Percentiles rank a stretch among this genome's conserved stretches.
Evolutionary conservation across 2,888 invertebrate genomes (phyloP).

Genomic region (Hyles lineata): DNA sequence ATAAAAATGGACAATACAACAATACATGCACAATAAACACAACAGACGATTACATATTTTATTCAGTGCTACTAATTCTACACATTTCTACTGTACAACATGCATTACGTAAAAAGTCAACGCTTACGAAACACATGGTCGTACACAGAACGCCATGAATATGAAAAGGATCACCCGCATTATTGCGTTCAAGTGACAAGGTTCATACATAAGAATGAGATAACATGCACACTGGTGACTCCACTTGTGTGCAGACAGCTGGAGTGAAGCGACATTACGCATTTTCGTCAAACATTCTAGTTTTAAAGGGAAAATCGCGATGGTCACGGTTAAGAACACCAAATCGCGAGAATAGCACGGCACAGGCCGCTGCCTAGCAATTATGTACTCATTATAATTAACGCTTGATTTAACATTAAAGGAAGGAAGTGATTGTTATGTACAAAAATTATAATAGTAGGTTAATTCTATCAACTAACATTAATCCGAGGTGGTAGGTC

Average conservation of each 20-base stretch:
- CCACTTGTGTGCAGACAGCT: background rate
- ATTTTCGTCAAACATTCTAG: background rate
- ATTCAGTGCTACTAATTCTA: background rate
- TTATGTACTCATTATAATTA: too few species aligned
- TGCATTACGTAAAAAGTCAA: background rate
- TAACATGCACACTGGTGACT: slow-evolving; percentile 8
- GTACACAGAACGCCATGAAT: slow-evolving; percentile 14
- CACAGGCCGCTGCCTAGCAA: too few species aligned
- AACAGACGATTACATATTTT: background rate
- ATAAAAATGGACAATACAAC: too few species aligned
- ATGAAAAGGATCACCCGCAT: slow-evolving; percentile 10
- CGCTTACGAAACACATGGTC: background rate
- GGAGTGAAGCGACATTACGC: background rate
- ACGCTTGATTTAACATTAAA: too few species aligned
- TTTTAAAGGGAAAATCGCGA: too few species aligned
- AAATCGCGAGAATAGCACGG: too few species aligned
- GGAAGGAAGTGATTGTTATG: too few species aligned
- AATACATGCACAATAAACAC: too few species aligned
- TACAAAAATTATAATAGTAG: too few species aligned
- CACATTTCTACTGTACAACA: background rate
- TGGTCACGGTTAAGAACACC: too few species aligned
- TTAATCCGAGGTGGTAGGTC: too few species aligned
- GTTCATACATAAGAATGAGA: slow-evolving; percentile 19
- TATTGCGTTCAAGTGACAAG: slow-evolving; percentile 17
- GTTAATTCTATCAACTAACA: too few species aligned